phyloP scores from a whole-genome alignment of 1,140 invertebrate species.

The Psilanteris sp. region DNA sequence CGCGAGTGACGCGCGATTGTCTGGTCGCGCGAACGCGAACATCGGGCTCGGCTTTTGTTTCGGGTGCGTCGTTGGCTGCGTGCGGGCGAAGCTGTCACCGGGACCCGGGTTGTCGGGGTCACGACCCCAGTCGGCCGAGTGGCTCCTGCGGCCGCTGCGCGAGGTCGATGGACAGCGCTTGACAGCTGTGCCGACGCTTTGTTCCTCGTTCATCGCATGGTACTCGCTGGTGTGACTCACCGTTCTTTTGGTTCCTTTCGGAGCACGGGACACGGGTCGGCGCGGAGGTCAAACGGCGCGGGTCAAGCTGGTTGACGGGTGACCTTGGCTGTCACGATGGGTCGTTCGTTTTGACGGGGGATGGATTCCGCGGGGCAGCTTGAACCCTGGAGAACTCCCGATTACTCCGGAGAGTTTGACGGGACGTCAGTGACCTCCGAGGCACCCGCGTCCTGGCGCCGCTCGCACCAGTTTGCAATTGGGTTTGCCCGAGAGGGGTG shows the following conservation, averaged over 20 bases:
- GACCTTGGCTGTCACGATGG: no score
- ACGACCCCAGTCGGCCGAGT: neutral
- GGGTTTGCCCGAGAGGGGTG: neutral
- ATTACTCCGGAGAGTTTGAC: no score
- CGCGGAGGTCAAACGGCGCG: neutral
- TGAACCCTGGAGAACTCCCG: no score
- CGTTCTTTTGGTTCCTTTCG: no score
- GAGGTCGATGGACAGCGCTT: slow-evolving; percentile 25
- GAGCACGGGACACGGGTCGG: neutral
- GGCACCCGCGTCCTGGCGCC: neutral
- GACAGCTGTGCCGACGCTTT: slow-evolving; percentile 29
- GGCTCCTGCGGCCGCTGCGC: neutral
- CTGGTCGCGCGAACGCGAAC: slow-evolving; percentile 23
- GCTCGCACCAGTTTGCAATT: neutral
- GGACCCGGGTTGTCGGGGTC: neutral
- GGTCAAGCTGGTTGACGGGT: no score
- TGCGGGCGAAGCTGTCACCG: slow-evolving; percentile 12
- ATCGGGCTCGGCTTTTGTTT: slow-evolving; percentile 22
- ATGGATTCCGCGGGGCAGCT: no score
- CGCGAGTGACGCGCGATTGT: slow-evolving; percentile 40
- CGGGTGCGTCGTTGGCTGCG: slow-evolving; percentile 21
- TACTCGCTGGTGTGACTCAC: neutral
- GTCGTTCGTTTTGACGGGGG: no score
- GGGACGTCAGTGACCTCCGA: neutral
- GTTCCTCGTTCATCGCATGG: slow-evolving; percentile 5